Evolutionary conservation across 2,113 vertebrate species (phyloP).

Genomic region (Chinchilla lanigera): DNA sequence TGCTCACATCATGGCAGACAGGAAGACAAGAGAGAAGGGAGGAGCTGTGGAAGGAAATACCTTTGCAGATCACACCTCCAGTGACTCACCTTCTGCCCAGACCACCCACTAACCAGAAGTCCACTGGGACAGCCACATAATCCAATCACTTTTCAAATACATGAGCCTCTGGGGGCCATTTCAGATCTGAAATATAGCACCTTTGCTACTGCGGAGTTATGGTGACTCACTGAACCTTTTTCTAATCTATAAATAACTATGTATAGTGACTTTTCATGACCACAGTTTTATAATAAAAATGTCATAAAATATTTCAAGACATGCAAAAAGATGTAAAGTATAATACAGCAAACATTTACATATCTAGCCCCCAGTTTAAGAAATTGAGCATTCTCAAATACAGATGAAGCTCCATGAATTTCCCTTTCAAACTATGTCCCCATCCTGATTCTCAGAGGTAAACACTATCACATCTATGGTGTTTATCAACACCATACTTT

Average conservation of each 20-base stretch:
- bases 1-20: not conserved
- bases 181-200: not conserved
- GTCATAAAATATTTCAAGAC: not conserved
- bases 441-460: not conserved
- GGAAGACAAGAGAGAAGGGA: not conserved
- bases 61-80: not conserved
- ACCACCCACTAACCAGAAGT: not conserved
- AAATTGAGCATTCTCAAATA: not conserved
- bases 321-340: not conserved
- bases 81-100: not conserved
- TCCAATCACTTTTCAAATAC: not conserved
- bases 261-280: not conserved
- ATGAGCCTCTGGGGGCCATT: not conserved
- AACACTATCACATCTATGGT: not conserved
- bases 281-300: not conserved
- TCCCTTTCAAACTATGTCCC: not conserved
- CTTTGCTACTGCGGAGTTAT: not conserved
- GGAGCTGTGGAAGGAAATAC: not conserved
- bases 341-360: not conserved
- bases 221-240: not conserved
- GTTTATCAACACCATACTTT: not conserved
- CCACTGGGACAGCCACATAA: not conserved
- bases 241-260: not conserved
- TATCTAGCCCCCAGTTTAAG: not conserved
- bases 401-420: not conserved